These are phyloP conservation scores for Ichneumoninae sp. DNA, from an alignment of 2,888 invertebrate genomes.

Conservation along the genomic window DNA sequence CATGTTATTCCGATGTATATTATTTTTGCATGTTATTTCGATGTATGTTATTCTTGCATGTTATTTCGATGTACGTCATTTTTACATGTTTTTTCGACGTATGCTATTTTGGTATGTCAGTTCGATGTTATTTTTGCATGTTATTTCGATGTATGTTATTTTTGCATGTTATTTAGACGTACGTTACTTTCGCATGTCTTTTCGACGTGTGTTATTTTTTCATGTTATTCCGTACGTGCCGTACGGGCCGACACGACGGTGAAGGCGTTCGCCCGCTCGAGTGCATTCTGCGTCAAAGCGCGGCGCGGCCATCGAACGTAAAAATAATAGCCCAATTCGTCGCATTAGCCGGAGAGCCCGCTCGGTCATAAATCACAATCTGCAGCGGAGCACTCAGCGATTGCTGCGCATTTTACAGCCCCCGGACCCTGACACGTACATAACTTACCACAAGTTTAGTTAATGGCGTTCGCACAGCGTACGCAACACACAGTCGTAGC, in stretches of 20 bases:
- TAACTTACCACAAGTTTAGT: not conserved
- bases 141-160: not conserved
- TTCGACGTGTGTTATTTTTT: not conserved
- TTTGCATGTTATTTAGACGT: too few relatives aligned
- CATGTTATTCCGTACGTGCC: not conserved
- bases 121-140: too few relatives aligned
- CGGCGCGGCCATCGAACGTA: conserved; percentile 45
- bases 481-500: not conserved
- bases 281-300: conserved; percentile 9
- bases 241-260: not conserved
- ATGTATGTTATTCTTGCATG: not conserved
- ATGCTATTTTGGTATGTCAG: too few relatives aligned
- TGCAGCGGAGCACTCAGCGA: conserved; percentile 41
- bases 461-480: not conserved
- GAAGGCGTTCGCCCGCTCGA: conserved; percentile 1
- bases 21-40: not conserved
- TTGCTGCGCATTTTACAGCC: conserved; percentile 71
- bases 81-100: too few relatives aligned
- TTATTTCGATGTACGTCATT: too few relatives aligned
- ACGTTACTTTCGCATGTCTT: too few relatives aligned
- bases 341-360: conserved; percentile 37
- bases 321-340: conserved; percentile 65
- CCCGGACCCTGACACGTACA: conserved; percentile 34
- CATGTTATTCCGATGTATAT: not conserved
- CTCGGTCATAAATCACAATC: conserved; percentile 72